Conservation (phyloP, 2,888 invertebrate genomes). For the Macrophya annulata region DNA sequence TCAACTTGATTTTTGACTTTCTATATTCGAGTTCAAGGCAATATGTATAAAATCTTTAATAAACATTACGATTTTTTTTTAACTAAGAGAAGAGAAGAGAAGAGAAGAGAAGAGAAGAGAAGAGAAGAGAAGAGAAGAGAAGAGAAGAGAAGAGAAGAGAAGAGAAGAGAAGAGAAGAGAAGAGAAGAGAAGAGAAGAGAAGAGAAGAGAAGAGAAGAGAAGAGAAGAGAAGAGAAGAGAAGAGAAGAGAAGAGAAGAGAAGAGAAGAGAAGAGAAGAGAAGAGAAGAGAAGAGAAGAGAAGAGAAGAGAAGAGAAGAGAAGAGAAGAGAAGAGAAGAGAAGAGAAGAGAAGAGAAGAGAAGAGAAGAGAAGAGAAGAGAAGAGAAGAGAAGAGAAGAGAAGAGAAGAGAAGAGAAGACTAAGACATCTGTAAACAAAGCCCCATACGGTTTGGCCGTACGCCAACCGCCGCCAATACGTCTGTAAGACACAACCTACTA, state of each 20-base stretch:
- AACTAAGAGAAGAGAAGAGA: background rate
- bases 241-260: background rate
- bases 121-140: background rate
- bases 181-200: conserved; percentile 7
- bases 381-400: background rate
- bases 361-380: background rate
- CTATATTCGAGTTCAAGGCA: background rate
- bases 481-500: conserved; percentile 20
- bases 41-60: background rate
- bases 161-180: background rate
- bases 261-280: background rate
- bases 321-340: background rate
- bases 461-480: conserved; percentile 15
- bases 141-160: background rate
- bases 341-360: background rate
- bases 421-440: conserved; percentile 49
- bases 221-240: background rate
- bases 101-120: background rate
- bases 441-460: conserved; percentile 29
- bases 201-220: background rate
- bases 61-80: background rate
- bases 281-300: background rate
- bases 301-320: background rate
- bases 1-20: background rate
- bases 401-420: conserved; percentile 6